These are phyloP conservation scores for Bombyx huttoni DNA, from an alignment of 2,888 invertebrate genomes.

Conservation along the genomic window DNA sequence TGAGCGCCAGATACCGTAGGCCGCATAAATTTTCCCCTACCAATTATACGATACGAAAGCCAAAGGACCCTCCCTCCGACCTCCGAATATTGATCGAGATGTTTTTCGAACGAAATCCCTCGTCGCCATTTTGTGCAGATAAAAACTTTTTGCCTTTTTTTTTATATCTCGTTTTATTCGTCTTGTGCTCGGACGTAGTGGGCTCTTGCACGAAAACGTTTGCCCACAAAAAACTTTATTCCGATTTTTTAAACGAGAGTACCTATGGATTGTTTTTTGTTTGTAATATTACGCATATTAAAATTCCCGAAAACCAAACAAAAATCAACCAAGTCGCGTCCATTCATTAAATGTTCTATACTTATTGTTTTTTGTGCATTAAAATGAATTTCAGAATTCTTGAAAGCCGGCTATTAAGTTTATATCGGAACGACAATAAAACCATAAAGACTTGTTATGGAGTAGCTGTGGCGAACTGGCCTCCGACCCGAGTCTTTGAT, in stretches of 20 bases:
- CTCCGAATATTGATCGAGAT: slow-evolving; percentile 60
- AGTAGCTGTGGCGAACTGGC: not conserved
- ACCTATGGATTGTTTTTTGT: too few relatives aligned
- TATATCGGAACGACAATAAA: not conserved
- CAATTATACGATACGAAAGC: slow-evolving; percentile 43
- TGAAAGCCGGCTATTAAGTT: too few relatives aligned
- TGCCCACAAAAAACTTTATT: not conserved
- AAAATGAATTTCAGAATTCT: too few relatives aligned
- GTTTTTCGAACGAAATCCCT: slow-evolving; percentile 44
- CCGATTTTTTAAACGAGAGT: too few relatives aligned
- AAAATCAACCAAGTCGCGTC: too few relatives aligned
- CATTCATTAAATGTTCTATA: too few relatives aligned
- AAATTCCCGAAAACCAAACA: too few relatives aligned
- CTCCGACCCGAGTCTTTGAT: not conserved
- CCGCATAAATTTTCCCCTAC: slow-evolving; percentile 46
- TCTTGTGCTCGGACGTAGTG: not conserved
- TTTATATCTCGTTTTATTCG: not conserved
- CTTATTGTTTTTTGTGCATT: not conserved
- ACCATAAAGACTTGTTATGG: not conserved
- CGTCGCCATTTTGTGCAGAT: slow-evolving; percentile 55
- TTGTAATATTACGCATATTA: too few relatives aligned
- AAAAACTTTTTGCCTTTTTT: slow-evolving; percentile 43
- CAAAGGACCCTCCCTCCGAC: slow-evolving; percentile 28
- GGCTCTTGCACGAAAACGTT: not conserved
- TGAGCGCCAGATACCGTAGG: slow-evolving; percentile 31